These are phyloP conservation scores for Ostrea denselamellosa DNA, from an alignment of 1,140 invertebrate species.

Conservation along the genomic window DNA sequence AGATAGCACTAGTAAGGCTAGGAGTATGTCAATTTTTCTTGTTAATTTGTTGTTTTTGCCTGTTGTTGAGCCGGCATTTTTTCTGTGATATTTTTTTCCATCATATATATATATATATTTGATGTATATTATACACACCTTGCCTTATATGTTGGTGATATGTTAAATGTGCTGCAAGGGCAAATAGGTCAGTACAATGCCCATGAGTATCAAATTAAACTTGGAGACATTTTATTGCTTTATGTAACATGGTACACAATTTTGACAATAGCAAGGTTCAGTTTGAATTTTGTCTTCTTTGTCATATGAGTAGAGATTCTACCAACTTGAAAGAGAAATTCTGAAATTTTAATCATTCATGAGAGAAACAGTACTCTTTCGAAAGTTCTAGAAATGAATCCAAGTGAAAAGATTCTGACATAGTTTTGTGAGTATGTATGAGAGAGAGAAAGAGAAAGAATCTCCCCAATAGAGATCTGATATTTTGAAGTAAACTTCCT, in stretches of 20 bases:
- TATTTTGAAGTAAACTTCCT: conserved; percentile 8
- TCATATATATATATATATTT: conserved; percentile 16
- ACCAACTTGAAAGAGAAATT: too few species aligned
- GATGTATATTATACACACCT: conserved; percentile 39
- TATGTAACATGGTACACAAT: too few species aligned
- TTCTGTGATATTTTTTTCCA: conserved; percentile 39
- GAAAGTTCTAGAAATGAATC: background rate
- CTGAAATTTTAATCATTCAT: too few species aligned
- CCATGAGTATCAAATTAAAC: too few species aligned
- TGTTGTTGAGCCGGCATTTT: conserved; percentile 34
- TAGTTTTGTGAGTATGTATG: background rate
- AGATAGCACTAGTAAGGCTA: background rate
- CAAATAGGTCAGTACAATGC: background rate
- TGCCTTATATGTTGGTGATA: conserved; percentile 37
- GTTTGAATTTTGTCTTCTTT: too few species aligned
- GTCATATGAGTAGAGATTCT: too few species aligned
- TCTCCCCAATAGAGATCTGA: conserved; percentile 18
- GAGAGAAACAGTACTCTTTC: too few species aligned
- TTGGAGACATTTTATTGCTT: too few species aligned
- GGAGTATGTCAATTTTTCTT: background rate
- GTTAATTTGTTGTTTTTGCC: conserved; percentile 37
- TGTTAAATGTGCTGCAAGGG: background rate
- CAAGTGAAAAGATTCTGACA: background rate
- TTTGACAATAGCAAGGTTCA: too few species aligned
- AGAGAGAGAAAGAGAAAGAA: conserved; percentile 6